phyloP scores from a whole-genome alignment of 2,888 invertebrate genomes.

The Lasioglossum pauxillum region DNA sequence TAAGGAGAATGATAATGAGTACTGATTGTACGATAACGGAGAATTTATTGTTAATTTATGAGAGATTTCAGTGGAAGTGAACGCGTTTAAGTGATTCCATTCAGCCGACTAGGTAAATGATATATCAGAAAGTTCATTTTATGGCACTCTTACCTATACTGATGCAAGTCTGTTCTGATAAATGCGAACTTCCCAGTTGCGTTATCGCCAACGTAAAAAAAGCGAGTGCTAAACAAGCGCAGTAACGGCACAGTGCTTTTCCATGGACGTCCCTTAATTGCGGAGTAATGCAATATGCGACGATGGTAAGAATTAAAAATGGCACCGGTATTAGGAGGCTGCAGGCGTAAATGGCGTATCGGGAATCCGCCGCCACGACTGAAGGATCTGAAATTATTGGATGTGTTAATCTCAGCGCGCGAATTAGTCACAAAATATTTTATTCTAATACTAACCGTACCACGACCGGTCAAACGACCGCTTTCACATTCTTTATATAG shows the following conservation, averaged over 20 bases:
- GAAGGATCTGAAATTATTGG: conserved; percentile 64
- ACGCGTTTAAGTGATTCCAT: background rate
- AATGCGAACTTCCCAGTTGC: conserved; percentile 86
- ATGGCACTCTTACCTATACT: conserved; percentile 77
- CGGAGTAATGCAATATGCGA: conserved; percentile 84
- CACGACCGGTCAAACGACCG: too few species aligned
- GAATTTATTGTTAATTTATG: background rate
- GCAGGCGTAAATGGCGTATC: conserved; percentile 78
- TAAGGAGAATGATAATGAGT: background rate
- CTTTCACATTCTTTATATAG: too few species aligned
- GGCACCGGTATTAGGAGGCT: conserved; percentile 83
- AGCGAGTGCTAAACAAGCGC: conserved; percentile 86
- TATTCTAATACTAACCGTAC: background rate
- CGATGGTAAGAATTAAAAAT: conserved; percentile 83
- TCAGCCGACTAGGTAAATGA: background rate
- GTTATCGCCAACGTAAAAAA: conserved; percentile 86
- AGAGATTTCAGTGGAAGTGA: background rate
- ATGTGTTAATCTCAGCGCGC: background rate
- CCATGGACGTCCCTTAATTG: conserved; percentile 87
- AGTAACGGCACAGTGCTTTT: conserved; percentile 86
- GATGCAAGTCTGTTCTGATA: conserved; percentile 85
- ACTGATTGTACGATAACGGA: background rate
- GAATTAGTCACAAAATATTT: background rate
- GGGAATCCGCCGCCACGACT: conserved; percentile 67
- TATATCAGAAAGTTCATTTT: background rate